A percentile compares a stretch with the other conserved stretches of the same genome.
phyloP scores from a whole-genome alignment of 1,140 invertebrate species.

The Drosophila sulfurigaster region DNA sequence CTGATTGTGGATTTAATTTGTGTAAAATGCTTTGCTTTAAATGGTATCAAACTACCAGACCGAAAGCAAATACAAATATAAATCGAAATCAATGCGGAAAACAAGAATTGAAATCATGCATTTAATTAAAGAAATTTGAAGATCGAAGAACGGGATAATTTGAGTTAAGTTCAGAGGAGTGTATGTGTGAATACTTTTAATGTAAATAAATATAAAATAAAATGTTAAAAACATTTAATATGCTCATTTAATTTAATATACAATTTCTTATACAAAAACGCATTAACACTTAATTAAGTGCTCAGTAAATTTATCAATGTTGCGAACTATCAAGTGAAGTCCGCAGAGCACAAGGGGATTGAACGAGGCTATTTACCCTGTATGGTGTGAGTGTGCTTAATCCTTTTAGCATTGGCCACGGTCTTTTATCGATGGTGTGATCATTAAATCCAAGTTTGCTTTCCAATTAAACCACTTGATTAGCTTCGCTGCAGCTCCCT shows the following conservation, averaged over 20 bases:
- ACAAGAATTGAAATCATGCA: no score
- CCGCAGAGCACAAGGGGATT: neutral
- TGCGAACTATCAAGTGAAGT: neutral
- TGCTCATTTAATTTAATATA: no score
- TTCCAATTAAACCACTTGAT: constrained; percentile 82
- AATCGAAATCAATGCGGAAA: neutral
- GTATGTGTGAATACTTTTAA: no score
- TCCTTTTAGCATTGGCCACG: constrained; percentile 23
- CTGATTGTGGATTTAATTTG: constrained; percentile 12
- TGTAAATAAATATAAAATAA: no score
- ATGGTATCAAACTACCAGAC: neutral
- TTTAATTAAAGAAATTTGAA: neutral
- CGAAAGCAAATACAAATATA: neutral
- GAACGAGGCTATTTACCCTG: neutral
- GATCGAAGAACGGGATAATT: no score
- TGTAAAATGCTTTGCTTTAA: constrained; percentile 3
- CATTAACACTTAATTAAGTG: constrained; percentile 8
- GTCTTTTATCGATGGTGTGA: constrained; percentile 66
- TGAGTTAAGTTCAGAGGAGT: no score
- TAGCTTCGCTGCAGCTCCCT: constrained; percentile 53
- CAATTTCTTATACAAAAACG: neutral
- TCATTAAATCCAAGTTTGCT: constrained; percentile 79
- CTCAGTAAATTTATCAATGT: constrained; percentile 2
- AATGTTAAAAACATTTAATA: no score
- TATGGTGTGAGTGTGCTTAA: constrained; percentile 19